phyloP scores from a whole-genome alignment of 2,113 vertebrate genomes.

The Dasypus novemcinctus region DNA sequence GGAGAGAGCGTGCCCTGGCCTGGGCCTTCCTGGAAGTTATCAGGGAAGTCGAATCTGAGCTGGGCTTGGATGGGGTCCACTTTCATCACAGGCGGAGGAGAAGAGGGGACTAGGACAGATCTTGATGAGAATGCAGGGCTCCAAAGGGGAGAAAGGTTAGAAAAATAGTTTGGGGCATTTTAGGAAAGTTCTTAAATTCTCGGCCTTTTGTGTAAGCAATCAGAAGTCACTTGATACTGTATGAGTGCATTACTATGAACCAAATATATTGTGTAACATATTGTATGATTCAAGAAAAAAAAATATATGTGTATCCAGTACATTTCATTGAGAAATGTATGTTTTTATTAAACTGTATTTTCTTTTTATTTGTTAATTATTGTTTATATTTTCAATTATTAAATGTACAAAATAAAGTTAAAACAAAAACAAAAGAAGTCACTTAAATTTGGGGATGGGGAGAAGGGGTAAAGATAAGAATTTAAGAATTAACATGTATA shows the following conservation, averaged over 20 bases:
- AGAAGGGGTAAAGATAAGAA: background rate
- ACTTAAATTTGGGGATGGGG: background rate
- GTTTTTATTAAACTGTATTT: too few species aligned
- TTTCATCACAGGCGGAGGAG: background rate
- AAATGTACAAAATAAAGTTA: too few species aligned
- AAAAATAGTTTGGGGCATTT: background rate
- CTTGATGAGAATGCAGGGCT: background rate
- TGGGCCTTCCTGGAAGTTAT: background rate
- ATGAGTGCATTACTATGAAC: too few species aligned
- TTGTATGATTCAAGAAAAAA: too few species aligned
- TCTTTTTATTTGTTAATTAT: too few species aligned
- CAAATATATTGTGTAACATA: too few species aligned
- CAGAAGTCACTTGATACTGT: background rate
- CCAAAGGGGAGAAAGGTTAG: background rate
- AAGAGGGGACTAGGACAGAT: background rate
- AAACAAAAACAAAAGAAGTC: background rate
- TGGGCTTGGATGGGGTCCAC: background rate
- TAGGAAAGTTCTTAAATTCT: background rate
- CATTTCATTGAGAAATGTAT: too few species aligned
- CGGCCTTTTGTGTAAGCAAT: background rate
- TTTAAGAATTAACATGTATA: background rate
- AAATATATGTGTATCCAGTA: too few species aligned
- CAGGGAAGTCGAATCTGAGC: background rate
- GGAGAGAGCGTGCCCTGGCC: accelerated
- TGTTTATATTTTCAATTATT: too few species aligned